A percentile compares a stretch with the other conserved stretches of the same genome.
phyloP scores from a whole-genome alignment of 2,888 invertebrate species.

The Luffia ferchaultella region DNA sequence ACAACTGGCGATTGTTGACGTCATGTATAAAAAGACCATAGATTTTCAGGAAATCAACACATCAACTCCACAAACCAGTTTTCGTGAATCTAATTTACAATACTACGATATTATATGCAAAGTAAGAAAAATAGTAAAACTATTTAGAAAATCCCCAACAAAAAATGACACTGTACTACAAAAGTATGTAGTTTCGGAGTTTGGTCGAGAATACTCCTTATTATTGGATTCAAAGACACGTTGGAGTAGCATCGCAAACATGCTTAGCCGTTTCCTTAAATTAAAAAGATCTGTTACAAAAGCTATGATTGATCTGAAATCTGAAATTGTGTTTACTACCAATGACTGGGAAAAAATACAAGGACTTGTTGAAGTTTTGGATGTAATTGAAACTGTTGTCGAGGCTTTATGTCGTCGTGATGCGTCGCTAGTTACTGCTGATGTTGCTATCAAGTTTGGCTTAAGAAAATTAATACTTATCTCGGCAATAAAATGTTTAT shows the following conservation, averaged over 20 bases:
- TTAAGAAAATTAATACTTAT: not conserved
- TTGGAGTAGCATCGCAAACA: no score
- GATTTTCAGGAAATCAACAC: not conserved
- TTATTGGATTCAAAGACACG: no score
- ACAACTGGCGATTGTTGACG: slow-evolving; percentile 1
- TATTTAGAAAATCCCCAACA: slow-evolving; percentile 1
- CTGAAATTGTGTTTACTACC: no score
- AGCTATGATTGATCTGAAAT: no score
- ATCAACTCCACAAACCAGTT: not conserved
- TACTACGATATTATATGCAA: not conserved
- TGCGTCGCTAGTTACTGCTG: not conserved
- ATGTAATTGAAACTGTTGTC: not conserved
- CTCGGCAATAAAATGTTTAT: no score
- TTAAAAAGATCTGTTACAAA: no score
- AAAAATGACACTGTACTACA: not conserved
- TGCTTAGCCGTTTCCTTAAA: no score
- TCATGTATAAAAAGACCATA: not conserved
- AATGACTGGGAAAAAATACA: no score
- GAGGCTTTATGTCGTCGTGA: not conserved
- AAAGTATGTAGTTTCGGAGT: no score
- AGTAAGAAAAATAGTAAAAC: not conserved
- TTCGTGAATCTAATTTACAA: not conserved
- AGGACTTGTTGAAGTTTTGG: not conserved
- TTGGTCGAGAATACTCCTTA: no score
- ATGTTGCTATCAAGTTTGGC: not conserved